Conservation (phyloP, 2,888 invertebrate genomes). For the Maniola hyperantus region DNA sequence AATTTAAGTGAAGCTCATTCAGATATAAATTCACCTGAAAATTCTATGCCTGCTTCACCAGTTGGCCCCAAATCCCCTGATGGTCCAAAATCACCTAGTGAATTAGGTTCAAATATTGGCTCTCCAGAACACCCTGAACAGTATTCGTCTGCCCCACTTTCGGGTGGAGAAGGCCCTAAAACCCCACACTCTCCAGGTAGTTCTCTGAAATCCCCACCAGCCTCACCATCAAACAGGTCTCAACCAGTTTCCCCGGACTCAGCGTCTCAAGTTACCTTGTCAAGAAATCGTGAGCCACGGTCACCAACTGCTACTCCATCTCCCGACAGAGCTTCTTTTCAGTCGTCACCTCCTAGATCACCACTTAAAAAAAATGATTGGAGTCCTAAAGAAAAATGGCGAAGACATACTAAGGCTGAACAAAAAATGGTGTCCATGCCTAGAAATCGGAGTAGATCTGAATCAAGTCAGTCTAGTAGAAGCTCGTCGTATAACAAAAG, state of each 20-base stretch:
- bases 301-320: conserved; percentile 67
- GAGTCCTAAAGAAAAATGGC: conserved; percentile 73
- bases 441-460: conserved; percentile 65
- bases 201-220: conserved; percentile 59
- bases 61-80: conserved; percentile 71
- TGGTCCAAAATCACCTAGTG: conserved; percentile 68
- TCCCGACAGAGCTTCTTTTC: conserved; percentile 61
- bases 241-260: conserved; percentile 67
- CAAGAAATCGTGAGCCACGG: conserved; percentile 50
- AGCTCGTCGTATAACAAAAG: conserved; percentile 74
- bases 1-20: conserved; percentile 73
- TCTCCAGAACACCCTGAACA: conserved; percentile 54
- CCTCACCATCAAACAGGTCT: conserved; percentile 59
- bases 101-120: conserved; percentile 48
- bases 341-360: conserved; percentile 54
- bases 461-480: conserved; percentile 73
- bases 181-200: conserved; percentile 67
- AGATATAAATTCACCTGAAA: conserved; percentile 76
- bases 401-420: conserved; percentile 74
- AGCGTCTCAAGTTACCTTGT: conserved; percentile 55
- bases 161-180: conserved; percentile 65
- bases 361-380: conserved; percentile 59
- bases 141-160: conserved; percentile 56
- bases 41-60: conserved; percentile 68
- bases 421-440: conserved; percentile 69